These are phyloP conservation scores for Carlito syrichta DNA, from an alignment of 2,113 vertebrate genomes.

Conservation along the genomic window DNA sequence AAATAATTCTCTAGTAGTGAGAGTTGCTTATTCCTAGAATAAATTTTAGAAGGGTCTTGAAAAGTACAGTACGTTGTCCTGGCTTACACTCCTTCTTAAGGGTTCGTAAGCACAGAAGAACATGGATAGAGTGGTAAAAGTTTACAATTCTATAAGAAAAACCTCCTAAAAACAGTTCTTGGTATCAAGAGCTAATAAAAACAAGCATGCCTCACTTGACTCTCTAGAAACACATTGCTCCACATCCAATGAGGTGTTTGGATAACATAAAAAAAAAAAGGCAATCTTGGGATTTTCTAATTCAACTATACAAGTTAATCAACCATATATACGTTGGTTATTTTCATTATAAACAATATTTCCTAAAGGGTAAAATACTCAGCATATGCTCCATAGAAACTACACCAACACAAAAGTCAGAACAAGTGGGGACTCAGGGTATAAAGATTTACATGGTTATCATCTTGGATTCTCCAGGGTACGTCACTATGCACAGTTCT, in stretches of 20 bases:
- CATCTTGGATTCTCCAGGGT: neutral
- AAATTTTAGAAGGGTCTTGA: neutral
- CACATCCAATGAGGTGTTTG: neutral
- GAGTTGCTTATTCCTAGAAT: neutral
- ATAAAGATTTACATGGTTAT: neutral
- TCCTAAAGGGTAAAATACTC: neutral
- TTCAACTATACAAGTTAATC: neutral
- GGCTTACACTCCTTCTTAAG: neutral
- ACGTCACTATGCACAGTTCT: neutral
- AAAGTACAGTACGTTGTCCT: neutral
- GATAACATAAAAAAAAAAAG: neutral
- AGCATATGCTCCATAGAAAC: neutral
- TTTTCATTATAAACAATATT: neutral
- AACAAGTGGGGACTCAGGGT: neutral
- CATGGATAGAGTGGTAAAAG: neutral
- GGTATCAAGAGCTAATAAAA: neutral
- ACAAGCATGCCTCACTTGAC: neutral
- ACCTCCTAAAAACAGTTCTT: neutral
- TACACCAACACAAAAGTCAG: conserved; percentile 22
- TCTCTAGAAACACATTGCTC: neutral
- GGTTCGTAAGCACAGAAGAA: neutral
- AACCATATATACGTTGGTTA: neutral
- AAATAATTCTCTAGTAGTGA: neutral
- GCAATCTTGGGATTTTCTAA: neutral
- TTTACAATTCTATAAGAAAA: neutral